Evolutionary conservation across 2,888 invertebrate genomes (phyloP), one percentile per base, ranked within the genome.

Genomic region (Drosophila tanythrix): DNA sequence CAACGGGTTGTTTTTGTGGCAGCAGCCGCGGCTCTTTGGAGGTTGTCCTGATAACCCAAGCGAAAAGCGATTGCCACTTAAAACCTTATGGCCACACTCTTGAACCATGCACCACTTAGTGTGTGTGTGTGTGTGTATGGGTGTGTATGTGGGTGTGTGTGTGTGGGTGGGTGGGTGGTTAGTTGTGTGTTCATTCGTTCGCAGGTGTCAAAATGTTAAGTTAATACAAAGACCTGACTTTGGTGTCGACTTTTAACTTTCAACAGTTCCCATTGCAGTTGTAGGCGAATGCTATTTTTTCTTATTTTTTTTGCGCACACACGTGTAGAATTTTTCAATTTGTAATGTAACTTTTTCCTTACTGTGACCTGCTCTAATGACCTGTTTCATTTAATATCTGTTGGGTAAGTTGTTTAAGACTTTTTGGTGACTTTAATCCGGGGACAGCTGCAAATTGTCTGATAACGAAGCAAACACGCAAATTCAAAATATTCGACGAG

Each of bases 301-400:
- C 21, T 25, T 46, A 2, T 4, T 46, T 2, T 13, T 46, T 15
- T 21, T 18, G 15, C 7, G 15, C 46, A 29, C 43, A 68, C 73
- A 80, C 83, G 88, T 83, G 88, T 88, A 70, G 70, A 78, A 78
- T 88, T 89, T 85, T 85, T 89, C 85, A 85, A 89, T 85, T 84
- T 82, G 78, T 74, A 74, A 73, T 74, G 69, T 67, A 46, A 43
- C 64, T 79, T 83, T 67, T 52, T 59, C 64, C 53, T 61, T 70
- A 33, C 38, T 55, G 50, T 60, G 33, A 48, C 25, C 35, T 75
- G 75, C 73, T 74, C 86, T 81, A 84, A 88, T 88, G 88, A 89
- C 90, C 88, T 70, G 65, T 35, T 75, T 73, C 60, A 62, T 68
- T 75, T 59, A 73, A 58, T 71, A 76, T 74, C 72, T 71, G 48